These are phyloP conservation scores for Gari tellinella DNA, from an alignment of 2,888 invertebrate genomes.

Conservation along the genomic window DNA sequence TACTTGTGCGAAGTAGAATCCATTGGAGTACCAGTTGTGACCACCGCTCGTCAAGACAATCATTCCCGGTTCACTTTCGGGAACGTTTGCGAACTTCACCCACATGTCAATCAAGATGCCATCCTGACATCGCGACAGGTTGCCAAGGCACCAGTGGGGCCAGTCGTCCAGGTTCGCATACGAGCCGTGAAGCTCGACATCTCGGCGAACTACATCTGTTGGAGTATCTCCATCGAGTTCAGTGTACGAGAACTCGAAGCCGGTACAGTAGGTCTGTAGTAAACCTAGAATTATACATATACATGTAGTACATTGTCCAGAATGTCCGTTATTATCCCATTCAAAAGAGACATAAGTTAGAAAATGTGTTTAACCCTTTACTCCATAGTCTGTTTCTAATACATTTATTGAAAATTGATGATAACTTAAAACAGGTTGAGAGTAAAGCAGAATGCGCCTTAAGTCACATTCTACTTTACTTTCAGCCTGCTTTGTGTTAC, in stretches of 20 bases:
- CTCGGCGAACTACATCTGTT: background rate
- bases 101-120: slow-evolving; percentile 76
- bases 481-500: no score
- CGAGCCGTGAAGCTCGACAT: slow-evolving; percentile 57
- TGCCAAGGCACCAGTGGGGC: slow-evolving; percentile 81
- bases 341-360: no score
- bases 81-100: slow-evolving; percentile 64
- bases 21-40: slow-evolving; percentile 74
- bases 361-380: no score
- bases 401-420: no score
- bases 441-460: no score
- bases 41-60: slow-evolving; percentile 78
- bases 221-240: slow-evolving; percentile 45
- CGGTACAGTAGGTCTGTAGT: slow-evolving; percentile 1
- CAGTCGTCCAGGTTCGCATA: slow-evolving; percentile 72
- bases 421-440: no score
- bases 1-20: slow-evolving; percentile 73
- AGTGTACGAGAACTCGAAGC: slow-evolving; percentile 62
- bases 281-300: no score
- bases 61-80: slow-evolving; percentile 55
- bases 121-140: slow-evolving; percentile 71
- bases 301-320: no score
- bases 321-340: no score
- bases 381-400: no score
- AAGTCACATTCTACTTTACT: no score